Evolutionary conservation across 2,113 vertebrate genomes (phyloP).

Genomic region (Forbesichthys papilliferus): DNA sequence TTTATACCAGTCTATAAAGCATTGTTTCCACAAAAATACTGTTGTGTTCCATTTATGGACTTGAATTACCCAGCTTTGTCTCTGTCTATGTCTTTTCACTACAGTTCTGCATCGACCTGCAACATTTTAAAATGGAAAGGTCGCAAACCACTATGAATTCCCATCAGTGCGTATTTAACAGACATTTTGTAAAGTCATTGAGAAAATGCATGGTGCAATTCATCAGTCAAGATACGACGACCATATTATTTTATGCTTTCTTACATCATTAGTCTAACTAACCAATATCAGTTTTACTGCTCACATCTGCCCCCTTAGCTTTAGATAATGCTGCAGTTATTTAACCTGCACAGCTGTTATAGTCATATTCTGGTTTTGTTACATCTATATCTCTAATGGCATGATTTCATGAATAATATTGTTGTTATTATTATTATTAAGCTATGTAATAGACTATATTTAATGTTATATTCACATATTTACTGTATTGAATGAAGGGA

Average conservation of each 20-base stretch:
- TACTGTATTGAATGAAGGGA: too few species aligned
- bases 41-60: too few species aligned
- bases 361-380: slow-evolving; percentile 32
- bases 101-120: too few species aligned
- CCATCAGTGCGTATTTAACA: neutral
- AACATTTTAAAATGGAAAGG: too few species aligned
- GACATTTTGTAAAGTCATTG: neutral
- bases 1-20: too few species aligned
- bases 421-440: too few species aligned
- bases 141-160: too few species aligned
- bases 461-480: too few species aligned
- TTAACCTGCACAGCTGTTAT: slow-evolving; percentile 24
- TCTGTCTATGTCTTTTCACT: too few species aligned
- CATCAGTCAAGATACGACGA: slow-evolving; percentile 3
- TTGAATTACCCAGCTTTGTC: too few species aligned
- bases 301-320: slow-evolving; percentile 48
- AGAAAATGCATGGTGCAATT: slow-evolving; percentile 4
- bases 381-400: slow-evolving; percentile 31
- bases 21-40: too few species aligned
- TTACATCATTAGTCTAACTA: slow-evolving; percentile 1
- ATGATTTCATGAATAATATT: slow-evolving; percentile 13
- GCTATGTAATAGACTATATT: too few species aligned
- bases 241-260: slow-evolving; percentile 29
- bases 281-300: slow-evolving; percentile 30
- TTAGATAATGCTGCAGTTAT: slow-evolving; percentile 38